A percentile compares a stretch with the other conserved stretches of the same genome.
phyloP scores from a whole-genome alignment of 1,140 invertebrate species.

The Atta texana region DNA sequence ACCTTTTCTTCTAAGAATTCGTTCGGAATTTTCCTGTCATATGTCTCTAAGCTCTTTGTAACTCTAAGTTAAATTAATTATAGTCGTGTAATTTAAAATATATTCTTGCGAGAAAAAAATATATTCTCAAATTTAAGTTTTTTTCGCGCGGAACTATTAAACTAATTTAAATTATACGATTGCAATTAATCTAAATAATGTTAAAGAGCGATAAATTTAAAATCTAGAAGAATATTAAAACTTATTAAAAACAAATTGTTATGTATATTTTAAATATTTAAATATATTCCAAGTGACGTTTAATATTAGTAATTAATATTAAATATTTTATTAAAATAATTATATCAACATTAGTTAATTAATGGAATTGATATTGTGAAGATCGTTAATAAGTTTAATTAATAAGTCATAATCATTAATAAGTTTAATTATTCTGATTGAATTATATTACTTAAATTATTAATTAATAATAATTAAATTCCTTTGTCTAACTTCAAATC shows the following conservation, averaged over 20 bases:
- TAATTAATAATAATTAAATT: constrained; percentile 1
- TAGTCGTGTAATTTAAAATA: not conserved
- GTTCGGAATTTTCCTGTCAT: not conserved
- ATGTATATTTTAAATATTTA: not conserved
- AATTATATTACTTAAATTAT: not conserved
- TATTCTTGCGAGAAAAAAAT: not conserved
- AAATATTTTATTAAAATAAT: too few species aligned
- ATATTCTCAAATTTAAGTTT: not conserved
- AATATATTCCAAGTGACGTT: not conserved
- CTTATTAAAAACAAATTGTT: not conserved
- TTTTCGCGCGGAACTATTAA: not conserved
- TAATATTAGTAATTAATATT: not conserved
- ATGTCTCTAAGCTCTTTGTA: not conserved
- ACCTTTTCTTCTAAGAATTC: constrained; percentile 13
- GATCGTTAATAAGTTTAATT: too few species aligned
- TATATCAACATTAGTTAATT: too few species aligned
- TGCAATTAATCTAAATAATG: not conserved
- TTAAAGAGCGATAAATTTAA: not conserved
- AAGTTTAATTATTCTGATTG: not conserved
- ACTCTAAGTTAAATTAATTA: not conserved
- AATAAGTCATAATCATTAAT: too few species aligned
- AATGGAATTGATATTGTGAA: too few species aligned
- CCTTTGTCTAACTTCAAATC: not conserved
- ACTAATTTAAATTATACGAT: not conserved
- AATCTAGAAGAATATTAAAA: not conserved